Evolutionary conservation across 2,888 invertebrate species (phyloP).

Genomic region (Protonemura montana): DNA sequence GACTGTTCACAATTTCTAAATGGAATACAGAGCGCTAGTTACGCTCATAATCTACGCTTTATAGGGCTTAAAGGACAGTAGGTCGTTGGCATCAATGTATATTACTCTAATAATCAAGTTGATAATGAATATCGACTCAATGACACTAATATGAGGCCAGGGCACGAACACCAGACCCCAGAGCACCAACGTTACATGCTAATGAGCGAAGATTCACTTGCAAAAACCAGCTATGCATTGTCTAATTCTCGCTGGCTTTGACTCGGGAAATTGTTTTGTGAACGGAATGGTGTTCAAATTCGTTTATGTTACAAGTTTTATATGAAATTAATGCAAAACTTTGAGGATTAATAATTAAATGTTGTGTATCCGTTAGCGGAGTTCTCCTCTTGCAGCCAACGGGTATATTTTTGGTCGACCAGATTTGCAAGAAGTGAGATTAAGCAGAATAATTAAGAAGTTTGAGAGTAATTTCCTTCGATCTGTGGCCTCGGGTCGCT

Average conservation of each 20-base stretch:
- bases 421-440: background rate
- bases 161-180: background rate
- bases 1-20: background rate
- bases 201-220: background rate
- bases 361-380: background rate
- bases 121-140: constrained; percentile 9
- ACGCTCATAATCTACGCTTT: background rate
- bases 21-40: background rate
- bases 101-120: constrained; percentile 3
- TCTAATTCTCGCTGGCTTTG: background rate
- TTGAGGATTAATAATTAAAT: background rate
- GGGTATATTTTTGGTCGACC: background rate
- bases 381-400: background rate
- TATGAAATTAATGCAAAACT: background rate
- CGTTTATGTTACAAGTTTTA: background rate
- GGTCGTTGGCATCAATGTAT: background rate
- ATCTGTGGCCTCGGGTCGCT: background rate
- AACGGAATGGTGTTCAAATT: background rate
- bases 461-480: background rate
- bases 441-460: background rate
- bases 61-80: background rate
- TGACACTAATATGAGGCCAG: background rate
- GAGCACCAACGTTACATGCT: background rate
- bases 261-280: background rate
- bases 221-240: background rate